Conservation (phyloP, 2,888 invertebrate species). For the Dorcus hopei region DNA sequence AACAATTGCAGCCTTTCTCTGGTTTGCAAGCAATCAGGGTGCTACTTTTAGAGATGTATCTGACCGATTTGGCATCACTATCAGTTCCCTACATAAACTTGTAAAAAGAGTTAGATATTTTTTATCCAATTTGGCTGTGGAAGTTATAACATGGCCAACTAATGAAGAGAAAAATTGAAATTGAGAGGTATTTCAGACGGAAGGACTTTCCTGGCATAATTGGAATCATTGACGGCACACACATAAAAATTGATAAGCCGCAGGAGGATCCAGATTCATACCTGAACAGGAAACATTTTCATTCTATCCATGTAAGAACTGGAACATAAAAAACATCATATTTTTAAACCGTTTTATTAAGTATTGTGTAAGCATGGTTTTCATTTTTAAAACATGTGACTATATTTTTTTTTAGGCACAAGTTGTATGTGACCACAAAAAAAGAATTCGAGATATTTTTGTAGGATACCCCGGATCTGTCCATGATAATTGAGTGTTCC, state of each 20-base stretch:
- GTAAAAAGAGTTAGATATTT: neutral
- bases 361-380: no score
- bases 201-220: slow-evolving; percentile 16
- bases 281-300: slow-evolving; percentile 17
- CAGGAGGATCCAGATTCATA: slow-evolving; percentile 18
- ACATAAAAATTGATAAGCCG: slow-evolving; percentile 19
- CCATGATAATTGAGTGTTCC: no score
- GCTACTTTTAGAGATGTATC: slow-evolving; percentile 23
- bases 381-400: no score
- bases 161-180: slow-evolving; percentile 14
- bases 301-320: neutral
- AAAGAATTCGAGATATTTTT: no score
- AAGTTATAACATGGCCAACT: slow-evolving; percentile 13
- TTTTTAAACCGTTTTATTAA: neutral
- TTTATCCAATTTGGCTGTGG: neutral
- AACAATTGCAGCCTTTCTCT: slow-evolving; percentile 21
- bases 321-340: neutral
- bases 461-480: no score
- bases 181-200: slow-evolving; percentile 15
- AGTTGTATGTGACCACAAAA: no score
- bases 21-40: slow-evolving; percentile 22
- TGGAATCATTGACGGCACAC: slow-evolving; percentile 16
- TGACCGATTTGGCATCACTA: slow-evolving; percentile 23
- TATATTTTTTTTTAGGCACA: no score
- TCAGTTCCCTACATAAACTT: slow-evolving; percentile 20